Evolutionary conservation across 2,888 invertebrate genomes (phyloP).

Genomic region (Phyllotreta striolata): DNA sequence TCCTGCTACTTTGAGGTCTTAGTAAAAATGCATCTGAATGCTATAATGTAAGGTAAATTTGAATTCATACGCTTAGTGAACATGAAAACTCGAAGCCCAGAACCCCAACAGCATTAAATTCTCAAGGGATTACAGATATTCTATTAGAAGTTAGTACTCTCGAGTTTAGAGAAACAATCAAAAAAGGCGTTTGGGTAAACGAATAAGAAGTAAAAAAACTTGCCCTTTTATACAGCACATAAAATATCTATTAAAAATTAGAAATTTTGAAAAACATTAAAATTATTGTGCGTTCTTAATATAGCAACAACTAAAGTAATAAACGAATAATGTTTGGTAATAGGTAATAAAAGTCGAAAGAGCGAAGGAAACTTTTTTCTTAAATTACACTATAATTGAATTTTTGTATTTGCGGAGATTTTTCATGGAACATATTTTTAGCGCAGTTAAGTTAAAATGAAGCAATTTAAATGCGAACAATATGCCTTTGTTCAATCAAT

Average conservation of each 20-base stretch:
- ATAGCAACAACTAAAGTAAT: no score
- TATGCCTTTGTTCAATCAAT: slow-evolving; percentile 37
- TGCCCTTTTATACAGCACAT: no score
- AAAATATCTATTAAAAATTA: no score
- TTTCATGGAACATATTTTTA: slow-evolving; percentile 17
- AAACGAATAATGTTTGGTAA: no score
- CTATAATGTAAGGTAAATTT: slow-evolving; percentile 52
- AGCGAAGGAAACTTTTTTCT: slow-evolving; percentile 1
- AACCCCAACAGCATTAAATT: slow-evolving; percentile 50
- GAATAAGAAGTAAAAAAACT: no score
- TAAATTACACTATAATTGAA: slow-evolving; percentile 25
- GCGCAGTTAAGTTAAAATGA: slow-evolving; percentile 29
- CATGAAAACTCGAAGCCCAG: slow-evolving; percentile 52
- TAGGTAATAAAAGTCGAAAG: no score
- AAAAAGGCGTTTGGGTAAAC: no score
- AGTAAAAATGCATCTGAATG: slow-evolving; percentile 48
- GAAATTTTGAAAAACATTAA: no score
- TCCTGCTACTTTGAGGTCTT: slow-evolving; percentile 4
- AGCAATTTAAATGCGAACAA: slow-evolving; percentile 39
- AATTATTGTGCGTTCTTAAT: no score
- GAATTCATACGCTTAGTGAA: slow-evolving; percentile 54
- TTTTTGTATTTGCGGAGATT: slow-evolving; percentile 18
- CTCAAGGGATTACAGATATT: slow-evolving; percentile 55
- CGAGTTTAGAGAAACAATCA: no score
- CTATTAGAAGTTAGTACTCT: slow-evolving; percentile 43